These are phyloP conservation scores for Petrolisthes cinctipes DNA, from an alignment of 2,888 invertebrate genomes.

Conservation along the genomic window DNA sequence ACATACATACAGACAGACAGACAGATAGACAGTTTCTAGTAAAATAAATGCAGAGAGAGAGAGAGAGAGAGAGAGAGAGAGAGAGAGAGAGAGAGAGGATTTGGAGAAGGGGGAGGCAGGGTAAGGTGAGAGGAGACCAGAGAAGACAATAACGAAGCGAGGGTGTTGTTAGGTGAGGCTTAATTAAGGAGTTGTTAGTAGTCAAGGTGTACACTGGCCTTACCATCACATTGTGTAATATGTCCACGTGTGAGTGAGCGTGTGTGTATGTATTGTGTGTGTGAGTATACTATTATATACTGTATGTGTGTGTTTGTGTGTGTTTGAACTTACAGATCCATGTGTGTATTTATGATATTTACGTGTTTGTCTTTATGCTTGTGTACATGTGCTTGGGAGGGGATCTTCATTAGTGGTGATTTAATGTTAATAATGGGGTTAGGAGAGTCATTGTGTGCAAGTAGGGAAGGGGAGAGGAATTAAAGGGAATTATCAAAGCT, in stretches of 20 bases:
- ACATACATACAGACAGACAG: no score
- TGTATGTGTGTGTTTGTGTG: background rate
- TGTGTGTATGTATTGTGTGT: background rate
- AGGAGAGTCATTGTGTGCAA: background rate
- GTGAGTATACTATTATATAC: background rate
- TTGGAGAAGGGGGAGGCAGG: background rate
- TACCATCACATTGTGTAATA: no score
- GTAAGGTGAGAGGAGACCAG: background rate
- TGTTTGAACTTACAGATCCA: background rate
- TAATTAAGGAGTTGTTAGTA: no score
- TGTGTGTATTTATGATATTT: background rate
- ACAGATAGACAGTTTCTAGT: no score
- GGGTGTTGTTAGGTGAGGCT: no score
- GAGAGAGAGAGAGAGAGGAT: background rate
- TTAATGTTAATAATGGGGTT: background rate
- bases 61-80: conserved; percentile 1
- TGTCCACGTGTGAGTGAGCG: background rate
- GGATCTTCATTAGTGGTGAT: background rate
- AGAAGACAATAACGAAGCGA: background rate
- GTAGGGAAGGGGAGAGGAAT: no score
- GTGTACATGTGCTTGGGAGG: background rate
- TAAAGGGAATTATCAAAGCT: no score
- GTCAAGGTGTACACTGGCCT: no score
- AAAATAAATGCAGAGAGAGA: no score
- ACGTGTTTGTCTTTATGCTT: background rate